These are phyloP conservation scores for Macaria notata DNA, from an alignment of 2,888 invertebrate species.

Conservation along the genomic window DNA sequence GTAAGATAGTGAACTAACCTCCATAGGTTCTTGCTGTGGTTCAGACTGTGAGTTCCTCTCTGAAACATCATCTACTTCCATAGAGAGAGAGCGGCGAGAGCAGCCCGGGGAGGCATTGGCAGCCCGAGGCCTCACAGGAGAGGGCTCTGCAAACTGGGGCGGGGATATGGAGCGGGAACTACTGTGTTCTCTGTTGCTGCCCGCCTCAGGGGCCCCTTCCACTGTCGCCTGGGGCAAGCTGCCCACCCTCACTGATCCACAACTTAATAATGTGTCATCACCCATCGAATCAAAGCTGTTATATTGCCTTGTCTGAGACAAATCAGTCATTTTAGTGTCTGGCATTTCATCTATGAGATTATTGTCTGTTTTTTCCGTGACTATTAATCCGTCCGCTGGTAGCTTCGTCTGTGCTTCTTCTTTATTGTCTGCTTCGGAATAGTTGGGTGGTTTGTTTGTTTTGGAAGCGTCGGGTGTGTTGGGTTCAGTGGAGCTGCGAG, in stretches of 20 bases:
- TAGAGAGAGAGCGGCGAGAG: constrained; percentile 71
- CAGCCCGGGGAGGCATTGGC: constrained; percentile 73
- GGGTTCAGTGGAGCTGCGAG: constrained; percentile 58
- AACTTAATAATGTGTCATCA: constrained; percentile 70
- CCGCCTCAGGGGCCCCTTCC: constrained; percentile 57
- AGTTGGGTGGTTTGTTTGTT: constrained; percentile 67
- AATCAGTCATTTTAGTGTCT: constrained; percentile 78
- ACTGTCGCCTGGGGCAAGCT: constrained; percentile 67
- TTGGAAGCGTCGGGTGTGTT: constrained; percentile 57
- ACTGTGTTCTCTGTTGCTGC: constrained; percentile 66
- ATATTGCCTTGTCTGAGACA: constrained; percentile 75
- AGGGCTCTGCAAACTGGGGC: constrained; percentile 73
- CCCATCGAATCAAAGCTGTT: constrained; percentile 78
- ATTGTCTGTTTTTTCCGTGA: constrained; percentile 74
- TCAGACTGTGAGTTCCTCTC: constrained; percentile 73
- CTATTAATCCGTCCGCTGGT: constrained; percentile 72
- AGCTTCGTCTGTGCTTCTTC: constrained; percentile 67
- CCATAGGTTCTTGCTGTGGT: constrained; percentile 71
- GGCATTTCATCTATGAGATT: constrained; percentile 77
- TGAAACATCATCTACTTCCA: constrained; percentile 77
- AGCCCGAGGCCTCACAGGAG: constrained; percentile 63
- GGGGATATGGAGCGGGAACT: constrained; percentile 74
- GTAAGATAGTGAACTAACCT: constrained; percentile 51
- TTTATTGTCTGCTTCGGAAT: constrained; percentile 62
- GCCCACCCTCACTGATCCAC: constrained; percentile 70